phyloP scores from a whole-genome alignment of 2,888 invertebrate genomes.

The Malthinus flaveolus region DNA sequence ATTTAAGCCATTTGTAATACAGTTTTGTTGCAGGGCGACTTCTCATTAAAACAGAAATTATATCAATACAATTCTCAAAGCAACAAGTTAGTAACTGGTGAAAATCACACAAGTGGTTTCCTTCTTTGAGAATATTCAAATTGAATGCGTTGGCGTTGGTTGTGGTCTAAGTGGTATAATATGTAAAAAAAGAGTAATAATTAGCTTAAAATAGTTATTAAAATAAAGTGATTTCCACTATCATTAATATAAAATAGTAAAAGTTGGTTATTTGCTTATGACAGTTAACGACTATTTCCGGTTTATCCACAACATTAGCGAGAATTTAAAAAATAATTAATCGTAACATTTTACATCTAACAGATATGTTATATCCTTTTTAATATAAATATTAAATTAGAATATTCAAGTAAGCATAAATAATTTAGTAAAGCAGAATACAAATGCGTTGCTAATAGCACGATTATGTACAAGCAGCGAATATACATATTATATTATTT shows the following conservation, averaged over 20 bases:
- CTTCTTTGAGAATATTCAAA: too few species aligned
- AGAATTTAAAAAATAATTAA: conserved; percentile 14
- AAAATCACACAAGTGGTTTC: too few species aligned
- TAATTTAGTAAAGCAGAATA: conserved; percentile 18
- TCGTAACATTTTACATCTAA: conserved; percentile 12
- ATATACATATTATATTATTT: conserved; percentile 28
- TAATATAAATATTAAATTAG: conserved; percentile 16
- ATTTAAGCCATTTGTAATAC: too few species aligned
- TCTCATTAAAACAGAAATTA: too few species aligned
- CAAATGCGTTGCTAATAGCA: conserved; percentile 29
- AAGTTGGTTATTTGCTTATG: conserved; percentile 11
- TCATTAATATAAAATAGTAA: conserved; percentile 4
- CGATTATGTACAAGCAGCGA: conserved; percentile 22
- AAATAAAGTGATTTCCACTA: neutral
- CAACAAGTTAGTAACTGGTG: too few species aligned
- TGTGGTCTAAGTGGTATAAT: too few species aligned
- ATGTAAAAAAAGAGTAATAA: too few species aligned
- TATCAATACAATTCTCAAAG: too few species aligned
- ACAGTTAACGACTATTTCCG: conserved; percentile 16
- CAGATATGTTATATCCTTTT: conserved; percentile 13
- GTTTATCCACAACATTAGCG: neutral
- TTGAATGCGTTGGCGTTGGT: too few species aligned
- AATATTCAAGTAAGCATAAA: conserved; percentile 16
- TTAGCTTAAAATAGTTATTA: too few species aligned
- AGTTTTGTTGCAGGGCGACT: too few species aligned